A percentile compares a stretch with the other conserved stretches of the same genome.
These are phyloP conservation scores for Natrix natrix DNA, from an alignment of 2,797 vertebrate genomes.

Conservation along the genomic window DNA sequence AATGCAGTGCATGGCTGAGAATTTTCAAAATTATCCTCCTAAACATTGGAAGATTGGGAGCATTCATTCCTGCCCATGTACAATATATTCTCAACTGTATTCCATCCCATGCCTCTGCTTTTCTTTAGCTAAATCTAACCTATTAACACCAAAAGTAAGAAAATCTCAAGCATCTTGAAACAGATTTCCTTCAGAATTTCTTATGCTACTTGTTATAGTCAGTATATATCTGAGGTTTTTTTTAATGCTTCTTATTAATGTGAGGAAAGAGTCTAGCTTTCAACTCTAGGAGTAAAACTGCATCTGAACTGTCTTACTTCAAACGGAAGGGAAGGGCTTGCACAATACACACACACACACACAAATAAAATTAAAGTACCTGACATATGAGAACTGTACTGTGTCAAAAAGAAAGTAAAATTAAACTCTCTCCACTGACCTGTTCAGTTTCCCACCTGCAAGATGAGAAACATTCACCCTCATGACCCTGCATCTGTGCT, in stretches of 20 bases:
- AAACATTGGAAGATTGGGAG: constrained; percentile 10
- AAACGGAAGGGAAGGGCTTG: neutral
- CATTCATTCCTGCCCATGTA: neutral
- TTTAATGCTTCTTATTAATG: neutral
- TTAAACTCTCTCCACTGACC: neutral
- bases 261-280: neutral
- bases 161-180: neutral
- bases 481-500: neutral
- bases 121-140: neutral
- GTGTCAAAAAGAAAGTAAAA: neutral
- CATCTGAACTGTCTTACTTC: neutral
- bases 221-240: neutral
- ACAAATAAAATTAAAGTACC: neutral
- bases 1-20: neutral
- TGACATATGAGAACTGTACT: neutral
- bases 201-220: neutral
- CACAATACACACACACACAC: neutral
- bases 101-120: neutral
- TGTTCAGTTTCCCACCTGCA: neutral
- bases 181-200: neutral
- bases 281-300: neutral
- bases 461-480: neutral
- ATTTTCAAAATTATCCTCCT: neutral
- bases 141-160: neutral
- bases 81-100: neutral